Evolutionary conservation across 1,140 invertebrate genomes (phyloP).

Genomic region (Drosophila arizonae): DNA sequence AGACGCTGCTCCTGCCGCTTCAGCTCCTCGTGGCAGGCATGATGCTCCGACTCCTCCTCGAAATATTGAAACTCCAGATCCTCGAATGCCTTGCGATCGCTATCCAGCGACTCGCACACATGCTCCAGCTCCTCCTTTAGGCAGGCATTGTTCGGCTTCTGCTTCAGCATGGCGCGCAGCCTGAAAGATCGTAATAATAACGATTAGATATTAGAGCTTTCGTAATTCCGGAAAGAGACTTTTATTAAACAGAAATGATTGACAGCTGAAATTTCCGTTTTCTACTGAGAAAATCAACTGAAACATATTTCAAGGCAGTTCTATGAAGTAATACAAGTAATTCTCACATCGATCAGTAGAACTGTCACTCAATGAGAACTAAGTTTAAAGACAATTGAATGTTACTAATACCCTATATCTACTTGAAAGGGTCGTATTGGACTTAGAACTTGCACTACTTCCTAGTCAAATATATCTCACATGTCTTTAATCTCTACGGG

Average conservation of each 20-base stretch:
- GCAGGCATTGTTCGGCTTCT: conserved; percentile 83
- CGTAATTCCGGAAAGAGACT: too few species aligned
- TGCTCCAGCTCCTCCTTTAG: conserved; percentile 86
- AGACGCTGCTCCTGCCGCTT: conserved; percentile 90
- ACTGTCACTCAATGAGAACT: too few species aligned
- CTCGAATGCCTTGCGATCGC: conserved; percentile 92
- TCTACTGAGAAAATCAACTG: not conserved
- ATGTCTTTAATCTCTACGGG: too few species aligned
- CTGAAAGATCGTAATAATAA: conserved; percentile 48
- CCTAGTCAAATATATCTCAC: too few species aligned
- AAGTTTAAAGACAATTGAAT: too few species aligned
- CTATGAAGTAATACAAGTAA: too few species aligned
- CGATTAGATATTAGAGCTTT: not conserved
- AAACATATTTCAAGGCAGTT: too few species aligned
- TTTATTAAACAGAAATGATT: too few species aligned
- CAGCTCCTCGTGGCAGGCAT: conserved; percentile 91
- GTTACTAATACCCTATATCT: too few species aligned
- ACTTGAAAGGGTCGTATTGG: too few species aligned
- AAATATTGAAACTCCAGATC: conserved; percentile 97
- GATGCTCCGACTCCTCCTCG: conserved; percentile 93
- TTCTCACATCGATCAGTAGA: too few species aligned
- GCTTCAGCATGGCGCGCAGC: conserved; percentile 84
- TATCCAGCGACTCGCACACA: conserved; percentile 87
- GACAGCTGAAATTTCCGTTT: not conserved
- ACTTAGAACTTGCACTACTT: too few species aligned